Evolutionary conservation across 2,113 vertebrate species (phyloP).

Genomic region (Brachionichthys hirsutus): DNA sequence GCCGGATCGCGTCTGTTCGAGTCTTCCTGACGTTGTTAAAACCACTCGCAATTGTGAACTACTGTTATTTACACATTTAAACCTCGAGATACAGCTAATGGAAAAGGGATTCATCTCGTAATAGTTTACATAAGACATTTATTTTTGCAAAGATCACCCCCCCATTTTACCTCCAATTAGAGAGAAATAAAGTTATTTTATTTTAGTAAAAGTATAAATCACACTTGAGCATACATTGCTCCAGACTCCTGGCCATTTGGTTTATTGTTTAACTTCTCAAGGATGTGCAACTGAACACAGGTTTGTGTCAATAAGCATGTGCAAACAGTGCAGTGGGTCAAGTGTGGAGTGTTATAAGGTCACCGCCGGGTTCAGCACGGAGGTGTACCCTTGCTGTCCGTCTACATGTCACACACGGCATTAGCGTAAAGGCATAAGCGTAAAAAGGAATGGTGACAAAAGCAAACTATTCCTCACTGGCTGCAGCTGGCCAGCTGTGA

Average conservation of each 20-base stretch:
- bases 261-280: slow-evolving; percentile 26
- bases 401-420: slow-evolving; percentile 27
- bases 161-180: no score
- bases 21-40: no score
- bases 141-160: no score
- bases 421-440: slow-evolving; percentile 38
- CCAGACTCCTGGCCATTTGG: slow-evolving; percentile 24
- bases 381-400: slow-evolving; percentile 25
- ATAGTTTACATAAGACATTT: no score
- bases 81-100: no score
- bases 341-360: slow-evolving; percentile 54
- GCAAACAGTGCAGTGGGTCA: slow-evolving; percentile 47
- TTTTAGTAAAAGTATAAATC: no score
- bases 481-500: background rate
- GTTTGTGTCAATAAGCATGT: slow-evolving; percentile 51
- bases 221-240: slow-evolving; percentile 7
- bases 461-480: background rate
- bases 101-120: no score
- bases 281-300: slow-evolving; percentile 24
- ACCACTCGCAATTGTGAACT: background rate
- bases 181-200: no score
- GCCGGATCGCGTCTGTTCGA: background rate
- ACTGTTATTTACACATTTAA: background rate
- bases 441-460: slow-evolving; percentile 9
- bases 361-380: slow-evolving; percentile 56